Evolutionary conservation across 2,888 invertebrate species (phyloP).

Genomic region (Dendrolimus pini): DNA sequence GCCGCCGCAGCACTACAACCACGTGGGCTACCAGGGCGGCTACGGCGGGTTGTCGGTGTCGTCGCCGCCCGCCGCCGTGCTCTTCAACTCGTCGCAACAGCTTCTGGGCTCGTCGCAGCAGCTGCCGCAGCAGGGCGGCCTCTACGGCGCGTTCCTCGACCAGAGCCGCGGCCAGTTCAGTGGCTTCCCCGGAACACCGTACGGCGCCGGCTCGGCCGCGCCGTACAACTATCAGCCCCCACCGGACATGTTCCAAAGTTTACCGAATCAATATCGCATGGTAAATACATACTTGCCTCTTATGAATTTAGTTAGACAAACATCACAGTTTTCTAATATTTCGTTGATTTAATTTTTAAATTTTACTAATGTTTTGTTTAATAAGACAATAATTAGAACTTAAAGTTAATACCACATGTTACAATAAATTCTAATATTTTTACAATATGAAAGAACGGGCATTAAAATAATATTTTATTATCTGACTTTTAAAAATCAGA

Average conservation of each 20-base stretch:
- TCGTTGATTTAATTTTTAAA: no score
- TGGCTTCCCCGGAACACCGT: constrained; percentile 84
- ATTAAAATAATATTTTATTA: no score
- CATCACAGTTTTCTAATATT: no score
- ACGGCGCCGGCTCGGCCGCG: constrained; percentile 80
- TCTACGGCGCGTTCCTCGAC: constrained; percentile 89
- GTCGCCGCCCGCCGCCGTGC: constrained; percentile 89
- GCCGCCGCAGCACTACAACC: constrained; percentile 81
- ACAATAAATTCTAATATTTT: no score
- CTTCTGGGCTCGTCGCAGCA: constrained; percentile 72
- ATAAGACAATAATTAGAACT: no score
- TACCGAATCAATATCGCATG: constrained; percentile 68
- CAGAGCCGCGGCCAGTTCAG: constrained; percentile 89
- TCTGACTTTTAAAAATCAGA: no score
- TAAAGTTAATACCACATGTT: no score
- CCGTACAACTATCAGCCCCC: constrained; percentile 88
- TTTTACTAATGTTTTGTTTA: no score
- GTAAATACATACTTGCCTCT: constrained; percentile 30
- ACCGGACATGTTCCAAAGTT: constrained; percentile 68
- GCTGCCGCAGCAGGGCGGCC: constrained; percentile 82
- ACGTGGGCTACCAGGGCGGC: constrained; percentile 84
- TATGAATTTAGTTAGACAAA: not conserved
- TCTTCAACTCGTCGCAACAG: constrained; percentile 86
- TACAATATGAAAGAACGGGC: no score
- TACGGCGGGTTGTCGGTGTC: constrained; percentile 89